Percentiles rank a stretch among this genome's conserved stretches.
Evolutionary conservation across 2,797 vertebrate species (phyloP).

Genomic region (Pterois miles): DNA sequence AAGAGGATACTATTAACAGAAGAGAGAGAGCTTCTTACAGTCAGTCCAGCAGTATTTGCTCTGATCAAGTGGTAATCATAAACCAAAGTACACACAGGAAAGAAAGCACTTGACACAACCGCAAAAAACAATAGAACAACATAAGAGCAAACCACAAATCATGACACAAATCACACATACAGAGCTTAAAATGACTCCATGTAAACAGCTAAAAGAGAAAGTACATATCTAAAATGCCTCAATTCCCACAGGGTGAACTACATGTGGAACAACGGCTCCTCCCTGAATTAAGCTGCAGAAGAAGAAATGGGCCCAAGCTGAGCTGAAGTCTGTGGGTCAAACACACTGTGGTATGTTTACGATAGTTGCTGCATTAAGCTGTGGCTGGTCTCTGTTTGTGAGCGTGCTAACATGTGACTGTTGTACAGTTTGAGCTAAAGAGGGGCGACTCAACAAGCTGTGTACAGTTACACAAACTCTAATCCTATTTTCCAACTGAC

Average conservation of each 20-base stretch:
- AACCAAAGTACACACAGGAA: slow-evolving; percentile 82
- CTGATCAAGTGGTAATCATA: slow-evolving; percentile 29
- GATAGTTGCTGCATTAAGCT: not conserved
- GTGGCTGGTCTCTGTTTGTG: slow-evolving; percentile 12
- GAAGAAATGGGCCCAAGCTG: not conserved
- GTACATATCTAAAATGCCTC: slow-evolving; percentile 37
- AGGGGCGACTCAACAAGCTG: slow-evolving; percentile 39
- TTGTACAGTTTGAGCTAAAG: slow-evolving; percentile 27
- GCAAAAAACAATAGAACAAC: slow-evolving; percentile 48
- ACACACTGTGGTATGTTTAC: slow-evolving; percentile 1
- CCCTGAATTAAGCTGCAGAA: slow-evolving; percentile 30
- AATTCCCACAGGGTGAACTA: slow-evolving; percentile 12
- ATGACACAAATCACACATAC: not conserved
- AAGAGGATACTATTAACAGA: not conserved
- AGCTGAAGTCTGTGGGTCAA: not conserved
- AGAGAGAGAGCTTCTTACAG: not conserved
- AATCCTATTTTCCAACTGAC: slow-evolving; percentile 61
- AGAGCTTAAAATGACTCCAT: not conserved
- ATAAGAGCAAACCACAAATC: not conserved
- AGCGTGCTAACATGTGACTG: slow-evolving; percentile 62
- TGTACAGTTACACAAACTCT: slow-evolving; percentile 54
- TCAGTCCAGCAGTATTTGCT: slow-evolving; percentile 36
- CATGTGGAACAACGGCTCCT: slow-evolving; percentile 23
- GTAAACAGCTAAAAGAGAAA: not conserved
- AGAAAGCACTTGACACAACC: slow-evolving; percentile 56